These are phyloP conservation scores for Pseudonaja textilis DNA, from an alignment of 2,113 vertebrate genomes.

Conservation along the genomic window DNA sequence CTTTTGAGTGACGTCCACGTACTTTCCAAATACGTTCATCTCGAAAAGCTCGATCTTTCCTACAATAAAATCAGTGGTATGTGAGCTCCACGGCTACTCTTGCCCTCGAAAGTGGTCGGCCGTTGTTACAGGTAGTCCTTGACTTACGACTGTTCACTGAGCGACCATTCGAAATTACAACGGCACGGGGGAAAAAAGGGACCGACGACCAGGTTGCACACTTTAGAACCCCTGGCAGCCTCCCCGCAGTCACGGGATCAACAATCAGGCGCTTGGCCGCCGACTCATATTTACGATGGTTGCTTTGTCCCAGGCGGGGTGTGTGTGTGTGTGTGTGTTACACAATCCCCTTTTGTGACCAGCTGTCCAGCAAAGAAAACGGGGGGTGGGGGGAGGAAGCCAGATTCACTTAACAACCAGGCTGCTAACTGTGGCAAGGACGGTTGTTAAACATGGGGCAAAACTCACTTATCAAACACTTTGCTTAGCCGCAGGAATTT, in stretches of 20 bases:
- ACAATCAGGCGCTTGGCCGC: no score
- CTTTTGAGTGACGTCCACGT: conserved; percentile 76
- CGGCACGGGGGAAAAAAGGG: not conserved
- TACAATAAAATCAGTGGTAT: conserved; percentile 89
- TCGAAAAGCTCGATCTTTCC: conserved; percentile 88
- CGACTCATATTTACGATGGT: not conserved
- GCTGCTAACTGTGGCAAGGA: no score
- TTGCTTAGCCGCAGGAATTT: no score
- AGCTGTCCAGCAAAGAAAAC: no score
- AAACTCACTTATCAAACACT: no score
- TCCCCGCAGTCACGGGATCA: not conserved
- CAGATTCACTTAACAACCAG: no score
- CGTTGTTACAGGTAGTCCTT: not conserved
- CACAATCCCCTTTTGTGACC: no score
- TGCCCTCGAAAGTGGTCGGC: not conserved
- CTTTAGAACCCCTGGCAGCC: not conserved
- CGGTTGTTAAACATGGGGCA: no score
- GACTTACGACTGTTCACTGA: not conserved
- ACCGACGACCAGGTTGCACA: not conserved
- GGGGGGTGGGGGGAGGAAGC: no score
- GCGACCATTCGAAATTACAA: not conserved
- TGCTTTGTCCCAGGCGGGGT: no score
- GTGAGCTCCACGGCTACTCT: conserved; percentile 31
- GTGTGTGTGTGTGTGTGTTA: no score
- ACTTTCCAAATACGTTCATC: conserved; percentile 79